These are phyloP conservation scores for Formica exsecta DNA, from an alignment of 1,140 invertebrate species.

Conservation along the genomic window DNA sequence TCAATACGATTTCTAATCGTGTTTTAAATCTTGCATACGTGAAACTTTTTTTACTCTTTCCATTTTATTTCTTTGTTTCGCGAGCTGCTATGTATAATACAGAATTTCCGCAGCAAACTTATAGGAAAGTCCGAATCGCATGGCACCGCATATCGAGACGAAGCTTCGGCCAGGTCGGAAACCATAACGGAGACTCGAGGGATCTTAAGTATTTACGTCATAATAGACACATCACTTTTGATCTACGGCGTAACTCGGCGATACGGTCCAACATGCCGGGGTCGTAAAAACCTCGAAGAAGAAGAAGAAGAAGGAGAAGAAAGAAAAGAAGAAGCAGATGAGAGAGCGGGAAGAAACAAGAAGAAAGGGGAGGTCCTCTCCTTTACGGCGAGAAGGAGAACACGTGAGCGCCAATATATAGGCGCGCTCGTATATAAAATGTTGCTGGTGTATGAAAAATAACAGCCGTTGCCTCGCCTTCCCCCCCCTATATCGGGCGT, in stretches of 20 bases:
- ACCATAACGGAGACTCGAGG: slow-evolving; percentile 54
- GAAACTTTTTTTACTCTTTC: not conserved
- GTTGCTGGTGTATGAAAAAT: slow-evolving; percentile 85
- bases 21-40: not conserved
- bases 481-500: slow-evolving; percentile 82
- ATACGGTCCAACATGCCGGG: slow-evolving; percentile 81
- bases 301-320: slow-evolving; percentile 66
- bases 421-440: slow-evolving; percentile 79
- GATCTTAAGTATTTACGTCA: slow-evolving; percentile 82
- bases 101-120: not conserved
- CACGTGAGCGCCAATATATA: slow-evolving; percentile 62
- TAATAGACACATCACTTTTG: slow-evolving; percentile 86
- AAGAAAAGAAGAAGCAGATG: slow-evolving; percentile 69
- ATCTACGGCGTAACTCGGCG: slow-evolving; percentile 80
- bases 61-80: not conserved
- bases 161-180: slow-evolving; percentile 12
- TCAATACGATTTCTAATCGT: not conserved
- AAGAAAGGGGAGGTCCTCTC: slow-evolving; percentile 71
- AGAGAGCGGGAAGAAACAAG: slow-evolving; percentile 34
- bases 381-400: slow-evolving; percentile 65
- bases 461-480: slow-evolving; percentile 79
- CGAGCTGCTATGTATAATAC: not conserved
- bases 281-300: slow-evolving; percentile 84
- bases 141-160: slow-evolving; percentile 37
- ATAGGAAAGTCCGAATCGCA: not conserved